A percentile compares a stretch with the other conserved stretches of the same genome.
Conservation (phyloP, 2,113 vertebrate genomes). For the Elgaria multicarinata region DNA sequence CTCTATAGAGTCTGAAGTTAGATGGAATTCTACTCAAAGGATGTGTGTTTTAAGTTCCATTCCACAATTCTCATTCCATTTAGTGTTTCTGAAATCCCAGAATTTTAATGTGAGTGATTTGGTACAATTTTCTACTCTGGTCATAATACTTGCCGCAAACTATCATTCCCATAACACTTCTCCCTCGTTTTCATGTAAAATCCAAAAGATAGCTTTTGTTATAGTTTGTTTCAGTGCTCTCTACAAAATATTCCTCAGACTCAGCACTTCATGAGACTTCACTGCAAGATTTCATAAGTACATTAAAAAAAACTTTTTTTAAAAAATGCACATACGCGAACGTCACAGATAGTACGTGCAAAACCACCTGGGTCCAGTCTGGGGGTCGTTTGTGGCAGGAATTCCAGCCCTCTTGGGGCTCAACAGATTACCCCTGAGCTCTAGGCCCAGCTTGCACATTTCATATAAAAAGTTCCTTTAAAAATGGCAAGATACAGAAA, state of each 20-base stretch:
- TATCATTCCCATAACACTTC: not conserved
- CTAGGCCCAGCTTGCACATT: too few species aligned
- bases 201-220: not conserved
- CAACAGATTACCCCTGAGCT: too few species aligned
- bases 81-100: not conserved
- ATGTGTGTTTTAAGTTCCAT: not conserved
- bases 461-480: too few species aligned
- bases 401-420: too few species aligned
- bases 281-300: not conserved
- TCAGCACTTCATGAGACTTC: not conserved
- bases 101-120: not conserved
- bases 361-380: too few species aligned
- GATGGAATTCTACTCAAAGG: not conserved
- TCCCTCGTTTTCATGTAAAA: not conserved
- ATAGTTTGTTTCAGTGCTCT: not conserved
- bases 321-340: too few species aligned
- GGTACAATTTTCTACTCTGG: not conserved
- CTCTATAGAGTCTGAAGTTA: not conserved
- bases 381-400: too few species aligned
- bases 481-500: too few species aligned
- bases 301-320: not conserved
- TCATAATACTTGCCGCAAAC: not conserved
- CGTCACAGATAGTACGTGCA: not conserved
- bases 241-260: not conserved
- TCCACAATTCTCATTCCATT: not conserved